phyloP scores from a whole-genome alignment of 2,113 vertebrate species.

The Hystrix brachyura region DNA sequence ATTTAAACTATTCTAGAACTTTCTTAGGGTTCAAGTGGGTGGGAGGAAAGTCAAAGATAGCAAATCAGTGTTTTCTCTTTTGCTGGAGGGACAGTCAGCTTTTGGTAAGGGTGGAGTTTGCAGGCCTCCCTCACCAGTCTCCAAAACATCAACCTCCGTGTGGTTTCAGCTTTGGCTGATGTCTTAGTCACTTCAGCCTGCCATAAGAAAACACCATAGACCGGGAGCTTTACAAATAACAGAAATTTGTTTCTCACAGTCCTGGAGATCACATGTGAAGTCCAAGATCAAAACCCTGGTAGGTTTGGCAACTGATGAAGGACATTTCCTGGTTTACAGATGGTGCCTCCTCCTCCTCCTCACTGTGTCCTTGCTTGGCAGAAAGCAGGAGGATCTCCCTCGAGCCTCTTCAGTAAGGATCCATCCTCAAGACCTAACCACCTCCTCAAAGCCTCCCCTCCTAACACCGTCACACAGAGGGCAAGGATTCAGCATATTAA shows the following conservation, averaged over 20 bases:
- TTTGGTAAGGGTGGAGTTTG: neutral
- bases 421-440: neutral
- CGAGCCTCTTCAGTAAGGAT: neutral
- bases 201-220: neutral
- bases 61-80: neutral
- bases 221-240: neutral
- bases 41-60: neutral
- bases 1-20: neutral
- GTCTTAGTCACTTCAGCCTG: neutral
- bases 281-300: neutral
- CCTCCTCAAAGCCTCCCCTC: neutral
- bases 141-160: neutral
- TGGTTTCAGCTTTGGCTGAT: neutral
- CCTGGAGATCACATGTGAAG: neutral
- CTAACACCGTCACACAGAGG: neutral
- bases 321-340: neutral
- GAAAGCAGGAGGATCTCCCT: neutral
- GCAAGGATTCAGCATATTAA: neutral
- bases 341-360: too few relatives aligned
- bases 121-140: neutral
- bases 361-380: too few relatives aligned
- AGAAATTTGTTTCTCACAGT: neutral
- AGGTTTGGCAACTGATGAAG: neutral
- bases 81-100: neutral
- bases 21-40: neutral